A percentile compares a stretch with the other conserved stretches of the same genome.
Evolutionary conservation across 1,140 invertebrate genomes (phyloP).

Genomic region (Mizuhopecten yessoensis): DNA sequence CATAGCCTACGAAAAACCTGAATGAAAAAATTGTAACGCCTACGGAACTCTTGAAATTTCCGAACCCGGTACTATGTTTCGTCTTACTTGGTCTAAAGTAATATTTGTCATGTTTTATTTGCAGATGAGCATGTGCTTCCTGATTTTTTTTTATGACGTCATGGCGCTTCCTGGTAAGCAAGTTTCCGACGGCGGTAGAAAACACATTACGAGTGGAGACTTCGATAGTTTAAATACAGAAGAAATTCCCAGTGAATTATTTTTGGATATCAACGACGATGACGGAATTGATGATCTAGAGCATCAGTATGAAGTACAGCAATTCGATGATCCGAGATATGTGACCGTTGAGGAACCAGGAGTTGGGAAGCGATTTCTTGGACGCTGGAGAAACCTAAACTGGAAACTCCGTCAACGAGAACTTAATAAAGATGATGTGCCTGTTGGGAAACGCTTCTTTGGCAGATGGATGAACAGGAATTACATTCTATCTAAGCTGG

Average conservation of each 20-base stretch:
- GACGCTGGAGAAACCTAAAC: not conserved
- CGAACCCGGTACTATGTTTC: no score
- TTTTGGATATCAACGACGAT: not conserved
- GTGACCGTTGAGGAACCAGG: not conserved
- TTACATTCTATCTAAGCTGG: not conserved
- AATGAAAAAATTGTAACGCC: no score
- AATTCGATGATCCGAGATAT: not conserved
- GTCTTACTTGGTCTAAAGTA: no score
- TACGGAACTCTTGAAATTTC: no score
- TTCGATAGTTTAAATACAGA: not conserved
- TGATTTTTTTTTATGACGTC: not conserved
- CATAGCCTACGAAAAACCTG: no score
- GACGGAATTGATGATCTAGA: not conserved
- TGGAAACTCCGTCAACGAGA: not conserved
- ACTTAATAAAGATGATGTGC: not conserved
- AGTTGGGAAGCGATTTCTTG: not conserved
- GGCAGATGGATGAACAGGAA: constrained; percentile 15
- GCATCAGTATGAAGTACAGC: not conserved
- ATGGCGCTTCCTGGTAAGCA: not conserved
- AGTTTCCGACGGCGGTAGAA: not conserved
- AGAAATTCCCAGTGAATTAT: not conserved
- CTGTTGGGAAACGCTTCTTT: not conserved
- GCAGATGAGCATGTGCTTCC: not conserved
- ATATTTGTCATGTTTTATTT: not conserved
- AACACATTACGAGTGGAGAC: not conserved